A percentile compares a stretch with the other conserved stretches of the same genome.
Conservation (phyloP, 2,888 invertebrate genomes). For the Ophion costatus region DNA sequence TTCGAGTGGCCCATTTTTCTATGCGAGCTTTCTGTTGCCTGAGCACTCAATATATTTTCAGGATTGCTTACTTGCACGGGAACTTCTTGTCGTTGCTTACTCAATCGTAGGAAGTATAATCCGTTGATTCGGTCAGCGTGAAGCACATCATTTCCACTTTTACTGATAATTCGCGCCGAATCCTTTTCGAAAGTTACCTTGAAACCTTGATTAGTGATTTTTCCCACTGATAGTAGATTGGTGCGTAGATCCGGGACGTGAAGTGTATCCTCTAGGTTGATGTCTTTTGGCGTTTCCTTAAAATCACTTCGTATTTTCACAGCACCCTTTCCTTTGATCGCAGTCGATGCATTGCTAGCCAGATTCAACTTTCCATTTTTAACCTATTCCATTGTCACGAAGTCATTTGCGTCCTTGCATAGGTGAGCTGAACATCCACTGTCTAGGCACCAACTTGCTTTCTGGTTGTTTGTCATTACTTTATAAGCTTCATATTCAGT, state of each 20-base stretch:
- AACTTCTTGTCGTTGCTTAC: neutral
- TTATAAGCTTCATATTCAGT: too few species aligned
- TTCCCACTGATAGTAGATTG: neutral
- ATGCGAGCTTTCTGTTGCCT: neutral
- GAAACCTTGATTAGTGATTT: neutral
- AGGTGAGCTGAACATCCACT: neutral
- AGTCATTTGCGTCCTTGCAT: neutral
- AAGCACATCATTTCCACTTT: neutral
- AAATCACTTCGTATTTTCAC: neutral
- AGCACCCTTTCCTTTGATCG: neutral
- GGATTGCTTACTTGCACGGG: too few species aligned
- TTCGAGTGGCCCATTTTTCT: slow-evolving; percentile 4
- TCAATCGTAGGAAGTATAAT: neutral
- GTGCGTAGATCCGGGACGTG: neutral
- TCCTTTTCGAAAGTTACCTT: neutral
- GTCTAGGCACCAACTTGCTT: neutral
- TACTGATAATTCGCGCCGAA: neutral
- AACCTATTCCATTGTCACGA: neutral
- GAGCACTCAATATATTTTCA: neutral
- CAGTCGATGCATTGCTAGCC: neutral
- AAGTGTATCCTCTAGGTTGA: neutral
- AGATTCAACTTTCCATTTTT: neutral
- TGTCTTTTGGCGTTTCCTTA: neutral
- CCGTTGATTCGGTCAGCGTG: neutral
- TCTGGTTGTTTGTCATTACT: neutral